Percentiles rank a stretch among this genome's conserved stretches.
Evolutionary conservation across 2,113 vertebrate species (phyloP).

Genomic region (Nymphicus hollandicus): DNA sequence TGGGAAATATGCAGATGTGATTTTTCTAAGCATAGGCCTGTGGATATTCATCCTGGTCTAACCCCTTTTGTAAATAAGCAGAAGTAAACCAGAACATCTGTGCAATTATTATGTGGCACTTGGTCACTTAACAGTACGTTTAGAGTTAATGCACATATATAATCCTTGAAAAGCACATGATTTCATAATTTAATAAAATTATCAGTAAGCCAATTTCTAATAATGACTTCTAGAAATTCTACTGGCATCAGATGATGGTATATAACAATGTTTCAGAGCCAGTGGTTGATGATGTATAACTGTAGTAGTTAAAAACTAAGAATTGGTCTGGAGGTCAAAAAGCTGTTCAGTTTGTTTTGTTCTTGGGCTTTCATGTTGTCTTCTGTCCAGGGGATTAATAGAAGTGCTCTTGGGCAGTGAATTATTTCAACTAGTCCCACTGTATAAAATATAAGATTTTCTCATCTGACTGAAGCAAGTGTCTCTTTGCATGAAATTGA

Average conservation of each 20-base stretch:
- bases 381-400: background rate
- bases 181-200: background rate
- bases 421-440: background rate
- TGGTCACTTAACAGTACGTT: background rate
- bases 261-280: background rate
- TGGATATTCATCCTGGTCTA: background rate
- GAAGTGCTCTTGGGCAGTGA: background rate
- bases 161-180: background rate
- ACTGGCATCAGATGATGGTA: background rate
- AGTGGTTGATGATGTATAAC: background rate
- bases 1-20: background rate
- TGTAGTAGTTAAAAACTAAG: background rate
- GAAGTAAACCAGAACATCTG: background rate
- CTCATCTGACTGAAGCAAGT: background rate
- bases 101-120: background rate
- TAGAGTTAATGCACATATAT: background rate
- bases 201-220: background rate
- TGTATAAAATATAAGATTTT: background rate
- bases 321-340: background rate
- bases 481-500: background rate
- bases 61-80: background rate
- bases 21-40: background rate
- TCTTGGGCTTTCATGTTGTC: background rate
- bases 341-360: background rate
- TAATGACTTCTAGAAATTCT: background rate